Evolutionary conservation across 2,888 invertebrate genomes (phyloP), one percentile per base, ranked within the genome.

Genomic region (Linnaemya tessellans): DNA sequence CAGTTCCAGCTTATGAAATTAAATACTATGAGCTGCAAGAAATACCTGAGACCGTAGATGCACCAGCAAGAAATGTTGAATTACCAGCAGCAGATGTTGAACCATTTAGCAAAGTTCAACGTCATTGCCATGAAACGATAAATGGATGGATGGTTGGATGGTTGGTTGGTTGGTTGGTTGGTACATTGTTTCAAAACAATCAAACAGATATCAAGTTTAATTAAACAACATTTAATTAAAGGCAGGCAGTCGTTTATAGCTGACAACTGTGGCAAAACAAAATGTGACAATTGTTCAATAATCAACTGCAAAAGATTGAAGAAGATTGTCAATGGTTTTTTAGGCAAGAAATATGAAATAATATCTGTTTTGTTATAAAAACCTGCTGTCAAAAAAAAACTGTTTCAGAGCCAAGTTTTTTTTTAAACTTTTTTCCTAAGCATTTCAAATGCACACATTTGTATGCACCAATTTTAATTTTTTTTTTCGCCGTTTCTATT

Each of bases 61-160:
- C 11, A 64, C 43, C 15, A 43, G 13, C 65, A 56, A 71, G 51
- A 84, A 80, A 80, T 75, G 75, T 75, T 80, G 84, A 75, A 51
- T 80, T 75, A 49, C 80, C 56, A 22, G 65, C 80, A 74, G 46
- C 60, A 82, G 54, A 75, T 60, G n/a, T 65, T 79, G 60, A 15
- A 84, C 51, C 64, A 80, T 70, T 68, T 71, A 74, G 64, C 18
- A 80, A 80, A 84, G 74, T 80, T 84, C 84, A 84, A 84, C 84
- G 84, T 80, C 84, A 84, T 30, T 5, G 3, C 5, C 30, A 30
- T 30, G 30, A 5, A n/a, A n/a, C n/a, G n/a, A n/a, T n/a, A n/a
- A n/a, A n/a, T n/a, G n/a, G n/a, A n/a, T n/a, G n/a, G n/a, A n/a
- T 54, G 71, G 84, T 43, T 65, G 60, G 58, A 54, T 43, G 11